Base-by-base conservation (phyloP, 1,140 invertebrate genomes). In the Heliothis subflexa region DNA sequence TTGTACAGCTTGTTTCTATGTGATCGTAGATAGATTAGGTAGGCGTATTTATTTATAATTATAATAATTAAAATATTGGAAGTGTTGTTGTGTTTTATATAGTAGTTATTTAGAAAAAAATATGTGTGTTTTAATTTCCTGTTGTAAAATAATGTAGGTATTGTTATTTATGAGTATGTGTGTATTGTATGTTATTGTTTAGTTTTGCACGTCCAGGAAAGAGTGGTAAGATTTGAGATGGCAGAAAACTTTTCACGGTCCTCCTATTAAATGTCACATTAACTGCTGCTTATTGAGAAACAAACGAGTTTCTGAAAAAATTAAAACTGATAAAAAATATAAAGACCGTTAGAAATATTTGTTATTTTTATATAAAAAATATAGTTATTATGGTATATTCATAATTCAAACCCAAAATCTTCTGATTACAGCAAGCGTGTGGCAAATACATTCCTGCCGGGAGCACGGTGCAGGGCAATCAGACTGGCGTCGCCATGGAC, bases 371-470 rank as follows among this genome's bases (percentile, higher is more conserved):
- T 40, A 1, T 40, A 40, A 40, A 40, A 40, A 7, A 40, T 9
- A 33, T 21, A 47, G 14, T 59, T 49, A 68, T 50, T 59, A 28
- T 70, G 57, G 21, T 45, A 21, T 78, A 68, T 66, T 25, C 70
- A 45, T 11, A 55, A 55, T 57, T 72, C 47, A 72, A 55, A 72
- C 45, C 70, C 70, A 14, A 61, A 76, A 73, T 84, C 81, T 85
- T 82, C 77, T 68, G 70, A 49, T 89, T 87, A 70, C 96, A 97
- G 96, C 96, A 97, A 96, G 97, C 97, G 85, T 97, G 97, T 94
- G 97, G 96, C 88, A 97, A 97, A 93, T 97, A 97, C 95, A 97
- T 97, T 96, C 97, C 97, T 84, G 97, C 97, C 77, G 96, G 97
- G 80, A 96, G 96, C 89, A 97, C 96, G 81, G 96, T 96, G 85